Conservation (phyloP, 2,888 invertebrate species). For the Tetragnatha montana region DNA sequence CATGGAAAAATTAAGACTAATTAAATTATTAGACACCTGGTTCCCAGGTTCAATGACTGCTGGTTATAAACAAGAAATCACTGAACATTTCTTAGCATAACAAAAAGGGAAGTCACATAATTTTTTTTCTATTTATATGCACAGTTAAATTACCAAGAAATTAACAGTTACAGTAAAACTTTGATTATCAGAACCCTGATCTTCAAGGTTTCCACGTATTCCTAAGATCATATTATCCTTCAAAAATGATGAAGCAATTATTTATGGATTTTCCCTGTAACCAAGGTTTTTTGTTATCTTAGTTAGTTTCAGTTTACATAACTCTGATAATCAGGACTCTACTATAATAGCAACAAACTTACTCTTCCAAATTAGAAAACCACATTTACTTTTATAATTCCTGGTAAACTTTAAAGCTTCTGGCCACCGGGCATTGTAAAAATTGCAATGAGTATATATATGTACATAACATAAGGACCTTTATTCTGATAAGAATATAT, state of each 20-base stretch:
- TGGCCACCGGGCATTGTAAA: conserved; percentile 32
- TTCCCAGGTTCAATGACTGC: too few relatives aligned
- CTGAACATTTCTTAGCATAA: too few relatives aligned
- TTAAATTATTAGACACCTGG: too few relatives aligned
- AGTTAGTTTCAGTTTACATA: background rate
- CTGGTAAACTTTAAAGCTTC: background rate
- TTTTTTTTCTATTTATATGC: too few relatives aligned
- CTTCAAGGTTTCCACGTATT: too few relatives aligned
- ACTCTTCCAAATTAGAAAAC: background rate
- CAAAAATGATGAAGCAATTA: background rate
- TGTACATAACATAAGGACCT: conserved; percentile 42
- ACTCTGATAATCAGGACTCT: background rate
- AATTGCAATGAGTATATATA: background rate
- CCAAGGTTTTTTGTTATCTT: background rate
- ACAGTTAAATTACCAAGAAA: too few relatives aligned
- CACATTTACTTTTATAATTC: conserved; percentile 21
- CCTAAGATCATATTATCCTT: too few relatives aligned
- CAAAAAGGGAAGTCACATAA: too few relatives aligned
- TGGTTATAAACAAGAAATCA: too few relatives aligned
- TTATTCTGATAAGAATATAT: conserved; percentile 35
- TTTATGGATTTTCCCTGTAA: background rate
- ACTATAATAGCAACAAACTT: background rate
- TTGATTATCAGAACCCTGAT: too few relatives aligned
- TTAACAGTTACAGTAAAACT: too few relatives aligned
- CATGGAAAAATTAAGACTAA: too few relatives aligned